phyloP scores from a whole-genome alignment of 30 jellyfish, hydroid and myxozoan genomes.

The Catostylus mosaicus region DNA sequence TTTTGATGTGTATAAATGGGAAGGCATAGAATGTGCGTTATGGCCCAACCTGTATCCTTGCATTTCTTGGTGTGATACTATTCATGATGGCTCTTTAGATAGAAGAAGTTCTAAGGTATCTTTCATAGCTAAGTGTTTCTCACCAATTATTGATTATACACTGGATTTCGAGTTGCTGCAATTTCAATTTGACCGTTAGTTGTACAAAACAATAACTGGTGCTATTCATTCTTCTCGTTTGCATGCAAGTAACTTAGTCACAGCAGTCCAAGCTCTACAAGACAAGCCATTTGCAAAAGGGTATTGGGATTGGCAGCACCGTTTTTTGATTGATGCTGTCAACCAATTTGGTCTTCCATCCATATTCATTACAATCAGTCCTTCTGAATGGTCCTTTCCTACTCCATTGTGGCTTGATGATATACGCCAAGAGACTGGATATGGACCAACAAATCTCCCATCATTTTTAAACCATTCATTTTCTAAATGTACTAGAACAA shows the following conservation, averaged over 20 bases:
- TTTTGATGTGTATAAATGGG: not conserved
- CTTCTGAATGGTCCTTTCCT: slow-evolving; percentile 33
- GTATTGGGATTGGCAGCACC: slow-evolving; percentile 51
- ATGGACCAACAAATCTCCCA: not conserved
- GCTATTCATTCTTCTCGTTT: slow-evolving; percentile 33
- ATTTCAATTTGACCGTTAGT: slow-evolving; percentile 44
- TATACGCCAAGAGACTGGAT: not conserved
- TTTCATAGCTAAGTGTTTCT: slow-evolving; percentile 4
- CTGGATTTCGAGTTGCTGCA: slow-evolving; percentile 26
- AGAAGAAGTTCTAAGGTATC: slow-evolving; percentile 5
- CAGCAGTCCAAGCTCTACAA: slow-evolving; percentile 23
- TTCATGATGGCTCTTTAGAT: not conserved
- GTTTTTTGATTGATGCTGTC: slow-evolving; percentile 22
- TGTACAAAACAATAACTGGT: slow-evolving; percentile 39
- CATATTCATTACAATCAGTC: slow-evolving; percentile 31
- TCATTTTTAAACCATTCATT: not conserved
- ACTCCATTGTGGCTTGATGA: slow-evolving; percentile 20
- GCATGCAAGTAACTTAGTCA: not conserved
- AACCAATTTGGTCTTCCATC: slow-evolving; percentile 28
- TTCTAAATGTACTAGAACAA: slow-evolving; percentile 43
- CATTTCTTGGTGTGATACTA: slow-evolving; percentile 41
- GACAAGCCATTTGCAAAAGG: slow-evolving; percentile 21
- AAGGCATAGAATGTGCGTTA: slow-evolving; percentile 49
- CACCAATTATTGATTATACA: slow-evolving; percentile 22
- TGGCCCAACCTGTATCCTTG: slow-evolving; percentile 53